These are phyloP conservation scores for Oscheius sp. DNA, from an alignment of 2,888 invertebrate species.

Conservation along the genomic window DNA sequence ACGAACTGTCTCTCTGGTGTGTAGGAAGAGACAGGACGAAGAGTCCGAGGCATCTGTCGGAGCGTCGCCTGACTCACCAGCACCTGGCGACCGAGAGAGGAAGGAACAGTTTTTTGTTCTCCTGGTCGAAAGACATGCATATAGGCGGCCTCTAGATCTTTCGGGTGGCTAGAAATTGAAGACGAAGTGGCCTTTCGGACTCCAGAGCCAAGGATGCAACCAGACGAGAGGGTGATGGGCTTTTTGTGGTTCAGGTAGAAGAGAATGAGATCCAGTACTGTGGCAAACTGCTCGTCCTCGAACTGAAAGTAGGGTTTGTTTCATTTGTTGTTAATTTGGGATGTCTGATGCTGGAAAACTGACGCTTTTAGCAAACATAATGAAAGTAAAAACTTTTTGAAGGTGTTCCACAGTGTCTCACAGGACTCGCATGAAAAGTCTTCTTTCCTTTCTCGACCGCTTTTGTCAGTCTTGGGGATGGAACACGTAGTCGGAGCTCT, in stretches of 20 bases:
- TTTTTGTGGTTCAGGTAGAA: slow-evolving; percentile 35
- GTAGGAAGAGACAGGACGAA: slow-evolving; percentile 24
- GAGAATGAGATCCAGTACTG: slow-evolving; percentile 25
- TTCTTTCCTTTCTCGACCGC: no score
- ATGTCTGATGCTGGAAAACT: no score
- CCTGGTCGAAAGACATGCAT: slow-evolving; percentile 39
- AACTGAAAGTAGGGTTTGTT: slow-evolving; percentile 23
- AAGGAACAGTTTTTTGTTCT: slow-evolving; percentile 8
- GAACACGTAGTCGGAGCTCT: no score
- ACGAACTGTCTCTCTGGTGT: slow-evolving; percentile 9
- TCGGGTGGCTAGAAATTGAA: not conserved
- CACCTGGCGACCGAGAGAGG: slow-evolving; percentile 26
- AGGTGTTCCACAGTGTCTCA: no score
- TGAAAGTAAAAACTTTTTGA: no score
- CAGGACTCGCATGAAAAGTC: no score
- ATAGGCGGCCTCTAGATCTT: slow-evolving; percentile 37
- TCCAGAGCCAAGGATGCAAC: slow-evolving; percentile 4
- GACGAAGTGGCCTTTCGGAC: not conserved
- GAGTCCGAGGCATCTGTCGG: slow-evolving; percentile 25
- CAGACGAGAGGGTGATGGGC: slow-evolving; percentile 30
- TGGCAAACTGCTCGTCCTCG: slow-evolving; percentile 35
- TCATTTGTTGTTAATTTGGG: no score
- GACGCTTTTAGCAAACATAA: no score
- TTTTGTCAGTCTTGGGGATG: no score
- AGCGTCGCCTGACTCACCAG: slow-evolving; percentile 30